Base-by-base conservation (phyloP, 2,888 invertebrate species). In the Apodemia duryi region DNA sequence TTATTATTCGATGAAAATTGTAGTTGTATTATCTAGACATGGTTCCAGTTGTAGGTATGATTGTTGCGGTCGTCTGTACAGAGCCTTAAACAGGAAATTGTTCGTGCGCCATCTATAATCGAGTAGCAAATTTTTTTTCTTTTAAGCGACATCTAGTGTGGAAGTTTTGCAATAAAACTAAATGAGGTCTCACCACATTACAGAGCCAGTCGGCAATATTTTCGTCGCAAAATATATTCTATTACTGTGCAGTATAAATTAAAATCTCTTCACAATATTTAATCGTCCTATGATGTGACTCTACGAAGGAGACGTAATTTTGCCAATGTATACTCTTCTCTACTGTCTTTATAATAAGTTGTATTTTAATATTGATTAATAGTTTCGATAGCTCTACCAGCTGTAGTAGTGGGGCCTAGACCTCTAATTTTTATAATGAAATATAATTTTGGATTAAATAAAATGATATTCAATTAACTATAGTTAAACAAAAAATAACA, bases 91-190 rank as follows among this genome's bases (percentile, higher is more conserved):
- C 21, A 7, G 66, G 63, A 66, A 41, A 41, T 6, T 41, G 41
- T 41, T 7, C 9, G 6, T 7, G 1, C 41, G 81, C 74, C 81
- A 82, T 80, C 85, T 85, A 6, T 69, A 67, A 72, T 65, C 29
- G 70, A 81, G 71, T 81, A 79, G 80, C 67, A 51, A 13, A n/a
- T 43, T 46, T 38, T 43, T 29, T 9, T 52, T 10, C 29, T 52
- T 28, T 54, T 10, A 29, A 43, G 13, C 11, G 72, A 70, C 74
- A 74, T 80, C 77, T 79, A 61, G 69, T 66, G 70, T 43, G 49
- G 63, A 75, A 68, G 5, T 54, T 29, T 54, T 29, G 10, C 2
- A 54, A 3, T 11, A 54, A 28, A 28, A 21, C 21, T 21, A 21
- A 54, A 54, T 28, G 10, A 54, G 54, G 54, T 29, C 28, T 54